phyloP scores from a whole-genome alignment of 2,113 vertebrate genomes.

The Kobus ellipsiprymnus region DNA sequence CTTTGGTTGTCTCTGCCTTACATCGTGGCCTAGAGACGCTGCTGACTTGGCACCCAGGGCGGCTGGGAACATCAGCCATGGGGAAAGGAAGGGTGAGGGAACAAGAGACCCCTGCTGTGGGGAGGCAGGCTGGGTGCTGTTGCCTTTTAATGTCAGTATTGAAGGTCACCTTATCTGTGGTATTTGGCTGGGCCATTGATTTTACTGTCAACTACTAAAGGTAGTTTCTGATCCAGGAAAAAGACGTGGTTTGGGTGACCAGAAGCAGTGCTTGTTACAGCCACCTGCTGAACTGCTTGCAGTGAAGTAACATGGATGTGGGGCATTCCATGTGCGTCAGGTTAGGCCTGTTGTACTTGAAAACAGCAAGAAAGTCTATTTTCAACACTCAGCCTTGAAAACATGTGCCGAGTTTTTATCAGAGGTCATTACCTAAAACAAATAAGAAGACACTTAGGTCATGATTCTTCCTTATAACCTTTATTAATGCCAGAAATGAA shows the following conservation, averaged over 20 bases:
- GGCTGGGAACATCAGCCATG: not conserved
- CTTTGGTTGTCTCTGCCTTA: too few relatives aligned
- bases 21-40: too few relatives aligned
- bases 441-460: not conserved
- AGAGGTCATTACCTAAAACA: not conserved
- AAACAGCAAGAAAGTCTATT: not conserved
- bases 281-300: not conserved
- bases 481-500: constrained; percentile 56
- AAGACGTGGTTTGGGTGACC: not conserved
- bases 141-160: too few relatives aligned
- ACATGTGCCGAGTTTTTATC: not conserved
- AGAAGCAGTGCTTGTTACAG: not conserved
- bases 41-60: too few relatives aligned
- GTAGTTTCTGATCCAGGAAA: not conserved
- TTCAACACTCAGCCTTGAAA: not conserved
- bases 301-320: not conserved
- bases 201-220: not conserved
- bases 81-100: not conserved
- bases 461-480: not conserved
- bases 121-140: not conserved
- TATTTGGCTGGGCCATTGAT: not conserved
- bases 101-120: too few relatives aligned
- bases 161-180: too few relatives aligned
- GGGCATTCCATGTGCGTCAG: not conserved
- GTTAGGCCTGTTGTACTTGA: not conserved